Evolutionary conservation across 2,888 invertebrate genomes (phyloP), one percentile per base, ranked within the genome.

Genomic region (Chesias legatella): DNA sequence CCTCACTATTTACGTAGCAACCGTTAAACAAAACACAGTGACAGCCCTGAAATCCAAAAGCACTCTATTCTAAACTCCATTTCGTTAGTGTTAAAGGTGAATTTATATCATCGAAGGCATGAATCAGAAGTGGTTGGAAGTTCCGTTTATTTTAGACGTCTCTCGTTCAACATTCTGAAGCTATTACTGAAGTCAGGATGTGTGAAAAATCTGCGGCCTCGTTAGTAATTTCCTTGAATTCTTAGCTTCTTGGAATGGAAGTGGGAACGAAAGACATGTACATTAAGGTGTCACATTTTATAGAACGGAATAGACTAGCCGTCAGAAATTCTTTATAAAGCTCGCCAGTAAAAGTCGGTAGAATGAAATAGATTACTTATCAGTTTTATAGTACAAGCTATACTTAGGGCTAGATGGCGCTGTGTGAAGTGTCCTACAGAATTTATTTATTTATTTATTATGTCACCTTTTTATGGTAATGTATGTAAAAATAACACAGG

Each of bases 91-190:
- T 43, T 60, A 62, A 37, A 52, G 43, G 33, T 41, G 33, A 56
- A 37, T 57, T 54, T 62, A 41, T 54, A 48, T 36, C 9, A 10
- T n/a, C 42, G 44, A 38, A 46, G 38, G 30, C 48, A 40, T 56
- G 57, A 60, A 51, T 65, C 56, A 56, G 39, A 43, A 51, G 46
- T 51, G 48, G 47, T 40, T 47, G 49, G 50, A 53, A 48, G 51
- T 48, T 51, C 53, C 41, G 50, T 55, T 53, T 56, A 47, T 46
- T 49, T 44, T 38, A 45, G 51, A 35, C 35, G 31, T 32, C 39
- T 50, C 42, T 44, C 29, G 31, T 44, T 43, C 11, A 44, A 43
- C 45, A 35, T 40, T 41, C 41, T 20, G 27, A 39, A 32, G 39
- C 35, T 31, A 41, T 46, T 45, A 43, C 30, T 31, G 35, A 39